Evolutionary conservation across 2,797 vertebrate species (phyloP), one percentile per base, ranked within the genome.

Genomic region (Vespertilio murinus): DNA sequence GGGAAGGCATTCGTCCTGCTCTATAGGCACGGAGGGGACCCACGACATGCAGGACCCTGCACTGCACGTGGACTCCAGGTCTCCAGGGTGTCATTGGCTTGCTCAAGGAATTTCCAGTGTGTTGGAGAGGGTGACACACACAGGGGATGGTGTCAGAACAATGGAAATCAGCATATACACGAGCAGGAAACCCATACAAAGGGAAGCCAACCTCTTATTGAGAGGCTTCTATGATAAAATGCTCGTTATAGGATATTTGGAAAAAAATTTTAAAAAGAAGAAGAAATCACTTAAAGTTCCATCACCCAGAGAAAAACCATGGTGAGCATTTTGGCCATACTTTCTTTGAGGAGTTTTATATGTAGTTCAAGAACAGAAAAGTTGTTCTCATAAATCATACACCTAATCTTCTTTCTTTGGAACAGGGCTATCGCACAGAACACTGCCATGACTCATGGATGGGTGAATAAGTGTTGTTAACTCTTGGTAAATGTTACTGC

Each of bases 321-420:
- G 7, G 56, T 30, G 67, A 56, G 22, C 22, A n/a, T 65, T 85
- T 73, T 64, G 38, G 64, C 38, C 12, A 1, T 47, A 11, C 30
- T 94, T 61, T 85, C 70, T 77, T 49, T 73, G 33, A 88, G 28
- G 78, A 33, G 12, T 65, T 74, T 89, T 13, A 38, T 17, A 22
- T 35, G 7, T 30, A 45, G 10, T 56, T 69, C 35, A 70, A 75
- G 35, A 77, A 56, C 52, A 49, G 35, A 25, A 45, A 8, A 30
- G 3, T 17, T 69, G 8, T 54, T 38, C 30, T 87, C 49, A 12
- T 9, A 3, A 69, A 20, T 28, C 22, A 38, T 0, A 17, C 28
- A 45, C 4, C 17, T 1, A 47, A 25, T 16, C 81, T 83, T 40
- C 17, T 33, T 69, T 74, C 65, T 91, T 69, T 42, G 69, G 64